Base-by-base conservation (phyloP, 2,888 invertebrate species). In the Liopterus haemorrhoidalis region DNA sequence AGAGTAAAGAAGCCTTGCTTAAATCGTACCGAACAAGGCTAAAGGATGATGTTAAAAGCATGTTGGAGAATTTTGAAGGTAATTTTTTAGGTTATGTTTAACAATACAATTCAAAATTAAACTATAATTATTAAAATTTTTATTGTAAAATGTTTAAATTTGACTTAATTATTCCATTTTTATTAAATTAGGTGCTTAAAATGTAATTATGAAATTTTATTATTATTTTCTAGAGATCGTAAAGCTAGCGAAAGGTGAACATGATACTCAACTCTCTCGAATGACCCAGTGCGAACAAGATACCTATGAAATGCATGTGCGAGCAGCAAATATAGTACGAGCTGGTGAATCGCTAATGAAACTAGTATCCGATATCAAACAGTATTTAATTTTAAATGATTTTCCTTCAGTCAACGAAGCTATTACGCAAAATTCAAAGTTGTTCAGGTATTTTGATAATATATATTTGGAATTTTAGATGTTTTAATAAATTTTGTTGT, bases 381-480 rank as follows among this genome's bases (percentile, higher is more conserved):
- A 99, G 64, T 99, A 96, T 67, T 73, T 97, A 31, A 95, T 97
- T 59, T 74, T 99, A 14, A 97, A 97, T 67, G 97, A 99, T 69
- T 99, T 99, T 64, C 94, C 94, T 31, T 94, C 95, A 1, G 92
- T 97, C 0, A 97, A 97, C 66, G 94, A 96, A 62, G 91, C 95
- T 0, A 96, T 97, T 51, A 84, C 88, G n/a, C 85, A 88, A 56
- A 94, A 93, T 64, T 90, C 90, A 0, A 87, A 89, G 63, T 68
- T 92, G 8, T 93, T 90, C 62, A 61, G 68, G 69, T 68, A 56
- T 46, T 46, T 46, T 25, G 38, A 33, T 28, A 31, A 21, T 38
- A 32, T 14, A 31, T 9, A 40, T 33, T 9, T 36, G 14, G 38
- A 39, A 18, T 27, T 9, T 5, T 41, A 3, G 20, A 41, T 19